Evolutionary conservation across 2,113 vertebrate species (phyloP), one percentile per base, ranked within the genome.

Genomic region (Lagopus muta): DNA sequence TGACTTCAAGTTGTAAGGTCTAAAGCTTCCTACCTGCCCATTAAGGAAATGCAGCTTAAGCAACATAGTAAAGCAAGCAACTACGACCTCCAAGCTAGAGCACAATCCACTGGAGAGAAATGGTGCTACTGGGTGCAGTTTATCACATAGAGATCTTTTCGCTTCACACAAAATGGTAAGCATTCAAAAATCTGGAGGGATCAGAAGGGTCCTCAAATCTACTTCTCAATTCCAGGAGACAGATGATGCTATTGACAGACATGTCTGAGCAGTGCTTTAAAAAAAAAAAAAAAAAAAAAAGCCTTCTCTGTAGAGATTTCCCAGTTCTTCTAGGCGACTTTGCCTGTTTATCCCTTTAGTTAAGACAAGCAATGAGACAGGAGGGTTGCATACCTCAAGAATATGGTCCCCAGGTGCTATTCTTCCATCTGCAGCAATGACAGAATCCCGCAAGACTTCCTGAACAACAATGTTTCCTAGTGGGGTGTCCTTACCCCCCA

Each of bases 351-450:
- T 70, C 36, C 47, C 36, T n/a, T n/a, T 43, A 60, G 61, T 2
- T 20, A 66, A 70, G 45, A n/a, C 47, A 43, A 82, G 89, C 74
- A 55, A 5, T 7, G 20, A 22, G 30, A 77, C 38, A 32, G 12
- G 24, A 54, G 36, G 10, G 36, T 81, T 50, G 72, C 78, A 70
- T 98, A 99, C 99, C 98, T 99, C 99, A 45, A 99, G 97, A 93
- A 99, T 98, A 80, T 99, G 99, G 86, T 99, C 99, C 71, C 99
- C 99, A 7, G 99, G 99, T 43, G 98, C 98, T 95, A 99, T 98
- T 84, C 97, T 98, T 88, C 98, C 98, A 86, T 99, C 98, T 7
- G 97, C 96, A 81, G 98, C 98, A 17, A 98, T 87, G 70, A 98
- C 89, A 7, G 98, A 98, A 94, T 99, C 98, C 60, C 97, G 93